Percentiles rank a stretch among this genome's conserved stretches.
Conservation (phyloP, 1,140 invertebrate genomes). For the Bombus haemorrhoidalis region DNA sequence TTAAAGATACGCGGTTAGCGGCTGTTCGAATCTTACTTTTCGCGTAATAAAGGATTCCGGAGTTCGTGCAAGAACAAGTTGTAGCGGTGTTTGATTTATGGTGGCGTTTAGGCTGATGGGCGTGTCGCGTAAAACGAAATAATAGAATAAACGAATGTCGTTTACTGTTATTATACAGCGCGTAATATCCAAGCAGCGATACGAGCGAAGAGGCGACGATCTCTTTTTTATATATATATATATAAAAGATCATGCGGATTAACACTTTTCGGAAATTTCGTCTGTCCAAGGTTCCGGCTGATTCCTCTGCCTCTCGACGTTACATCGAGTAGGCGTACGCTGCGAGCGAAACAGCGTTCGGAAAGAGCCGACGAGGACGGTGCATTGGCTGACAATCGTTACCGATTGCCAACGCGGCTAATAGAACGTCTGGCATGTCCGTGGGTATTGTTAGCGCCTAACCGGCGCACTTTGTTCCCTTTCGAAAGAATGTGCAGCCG, state of each 20-base stretch:
- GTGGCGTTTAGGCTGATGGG: not conserved
- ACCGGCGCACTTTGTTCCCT: conserved; percentile 56
- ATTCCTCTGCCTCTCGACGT: not conserved
- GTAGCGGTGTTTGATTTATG: not conserved
- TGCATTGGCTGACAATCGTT: not conserved
- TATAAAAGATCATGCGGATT: no score
- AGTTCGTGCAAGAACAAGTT: not conserved
- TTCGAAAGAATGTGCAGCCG: conserved; percentile 56
- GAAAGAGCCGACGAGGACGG: not conserved
- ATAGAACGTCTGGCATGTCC: conserved; percentile 55
- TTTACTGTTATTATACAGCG: not conserved
- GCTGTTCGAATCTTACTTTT: not conserved
- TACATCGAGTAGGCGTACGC: not conserved
- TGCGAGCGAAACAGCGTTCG: not conserved
- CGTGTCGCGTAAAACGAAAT: not conserved
- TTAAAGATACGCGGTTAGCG: not conserved
- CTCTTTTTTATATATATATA: no score
- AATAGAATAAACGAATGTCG: not conserved
- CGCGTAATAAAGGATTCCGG: no score
- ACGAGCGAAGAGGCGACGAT: not conserved
- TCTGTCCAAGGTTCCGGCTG: no score
- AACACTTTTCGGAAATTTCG: no score
- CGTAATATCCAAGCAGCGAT: not conserved
- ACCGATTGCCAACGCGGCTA: conserved; percentile 19
- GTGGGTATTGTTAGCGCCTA: conserved; percentile 57